Base-by-base conservation (phyloP, 2,888 invertebrate genomes). In the Cheilosia soror region DNA sequence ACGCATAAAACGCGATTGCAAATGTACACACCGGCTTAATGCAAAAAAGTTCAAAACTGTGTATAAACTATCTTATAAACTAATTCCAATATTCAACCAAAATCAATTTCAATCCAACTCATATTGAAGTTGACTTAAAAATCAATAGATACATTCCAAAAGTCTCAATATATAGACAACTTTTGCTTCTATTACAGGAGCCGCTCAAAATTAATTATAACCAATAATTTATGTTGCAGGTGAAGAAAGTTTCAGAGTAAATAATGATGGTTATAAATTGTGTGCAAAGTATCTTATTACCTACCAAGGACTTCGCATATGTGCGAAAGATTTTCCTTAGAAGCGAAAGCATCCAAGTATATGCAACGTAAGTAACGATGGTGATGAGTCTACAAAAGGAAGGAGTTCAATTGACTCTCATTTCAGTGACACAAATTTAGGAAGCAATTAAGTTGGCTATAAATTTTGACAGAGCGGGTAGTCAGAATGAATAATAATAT, bases 391-490 rank as follows among this genome's bases (percentile, higher is more conserved):
- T 62, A 49, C 40, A 55, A 65, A 51, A 72, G 68, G 72, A 81
- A 81, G 66, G 76, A 72, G 72, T 81, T 81, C 81, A 81, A 81
- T 85, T 81, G 85, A 76, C 76, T 77, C 76, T 71, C 72, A 57
- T 71, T 68, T 62, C 60, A 60, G 79, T 53, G 79, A 65, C 79
- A 72, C 44, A 72, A 72, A 72, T 79, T 79, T 62, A 77, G 85
- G 81, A 81, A 80, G 85, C 81, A 85, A 85, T 85, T 85, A 85
- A 77, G 66, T 44, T 53, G 60, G 81, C 68, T 55, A 85, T 85
- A 81, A 85, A 85, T 79, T 85, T 76, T 58, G 31, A 40, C 53
- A 20, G 20, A 77, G 68, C 29, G 55, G 51, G 31, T 63, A 44
- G 63, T 63, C 76, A 69, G 65, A 75, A 75, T 63, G 55, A 57